These are phyloP conservation scores for Odontothrips loti DNA, from an alignment of 2,888 invertebrate genomes.

Conservation along the genomic window DNA sequence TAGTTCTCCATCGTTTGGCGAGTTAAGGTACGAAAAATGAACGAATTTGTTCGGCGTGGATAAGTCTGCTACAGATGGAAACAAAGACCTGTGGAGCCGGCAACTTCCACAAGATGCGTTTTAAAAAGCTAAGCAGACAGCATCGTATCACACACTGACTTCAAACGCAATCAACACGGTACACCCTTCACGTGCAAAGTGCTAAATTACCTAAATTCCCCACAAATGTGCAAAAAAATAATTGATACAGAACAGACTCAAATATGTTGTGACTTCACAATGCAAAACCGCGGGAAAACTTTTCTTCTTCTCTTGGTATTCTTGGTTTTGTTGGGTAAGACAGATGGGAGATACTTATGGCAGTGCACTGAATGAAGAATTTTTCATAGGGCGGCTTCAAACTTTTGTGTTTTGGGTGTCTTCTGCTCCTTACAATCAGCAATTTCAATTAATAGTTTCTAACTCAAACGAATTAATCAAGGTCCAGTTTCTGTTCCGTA, in stretches of 20 bases:
- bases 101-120: background rate
- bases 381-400: no score
- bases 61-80: background rate
- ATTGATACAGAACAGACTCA: background rate
- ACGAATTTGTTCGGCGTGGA: background rate
- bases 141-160: background rate
- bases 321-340: background rate
- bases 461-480: no score
- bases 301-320: background rate
- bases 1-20: background rate
- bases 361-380: no score
- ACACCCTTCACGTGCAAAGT: background rate
- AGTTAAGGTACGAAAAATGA: no score
- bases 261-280: background rate
- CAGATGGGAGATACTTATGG: background rate
- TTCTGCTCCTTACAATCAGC: background rate
- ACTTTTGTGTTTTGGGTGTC: background rate
- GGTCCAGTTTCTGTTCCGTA: no score
- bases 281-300: constrained; percentile 14
- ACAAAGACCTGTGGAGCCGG: constrained; percentile 24
- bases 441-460: no score
- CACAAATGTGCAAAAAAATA: background rate
- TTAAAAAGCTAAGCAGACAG: background rate
- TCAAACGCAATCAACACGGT: background rate
- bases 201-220: background rate